phyloP scores from a whole-genome alignment of 2,797 vertebrate species.

The Masticophis lateralis region DNA sequence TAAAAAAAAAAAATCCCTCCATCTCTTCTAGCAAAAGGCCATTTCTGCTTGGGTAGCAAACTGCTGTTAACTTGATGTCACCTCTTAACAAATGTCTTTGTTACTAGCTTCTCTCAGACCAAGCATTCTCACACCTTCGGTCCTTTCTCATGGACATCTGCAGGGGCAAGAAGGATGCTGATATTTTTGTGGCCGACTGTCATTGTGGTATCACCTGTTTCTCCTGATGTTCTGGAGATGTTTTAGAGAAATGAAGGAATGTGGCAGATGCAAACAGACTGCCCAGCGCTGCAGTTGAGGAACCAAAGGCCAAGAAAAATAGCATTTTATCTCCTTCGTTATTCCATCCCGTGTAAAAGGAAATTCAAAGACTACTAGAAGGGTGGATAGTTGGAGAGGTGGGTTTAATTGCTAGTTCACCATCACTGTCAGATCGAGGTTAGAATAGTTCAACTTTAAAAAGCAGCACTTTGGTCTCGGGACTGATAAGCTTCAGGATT shows the following conservation, averaged over 20 bases:
- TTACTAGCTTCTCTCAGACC: conserved; percentile 19
- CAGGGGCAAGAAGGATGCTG: not conserved
- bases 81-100: conserved; percentile 11
- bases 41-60: conserved; percentile 32
- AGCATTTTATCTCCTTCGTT: not conserved
- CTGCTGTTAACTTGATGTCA: conserved; percentile 7
- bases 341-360: conserved; percentile 8
- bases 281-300: accelerated
- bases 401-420: not conserved
- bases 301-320: conserved; percentile 15
- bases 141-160: conserved; percentile 8
- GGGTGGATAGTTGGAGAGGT: not conserved
- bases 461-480: not conserved
- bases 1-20: conserved; percentile 11
- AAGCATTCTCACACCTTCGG: not conserved
- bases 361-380: conserved; percentile 13
- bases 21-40: conserved; percentile 31
- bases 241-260: conserved; percentile 25
- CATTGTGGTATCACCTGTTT: conserved; percentile 14
- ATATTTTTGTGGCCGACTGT: conserved; percentile 34
- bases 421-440: not conserved
- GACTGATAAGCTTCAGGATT: not conserved
- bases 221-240: not conserved
- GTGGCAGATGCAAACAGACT: not conserved
- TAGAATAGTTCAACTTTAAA: not conserved